phyloP scores from a whole-genome alignment of 2,113 vertebrate genomes.

The Fukomys damarensis region DNA sequence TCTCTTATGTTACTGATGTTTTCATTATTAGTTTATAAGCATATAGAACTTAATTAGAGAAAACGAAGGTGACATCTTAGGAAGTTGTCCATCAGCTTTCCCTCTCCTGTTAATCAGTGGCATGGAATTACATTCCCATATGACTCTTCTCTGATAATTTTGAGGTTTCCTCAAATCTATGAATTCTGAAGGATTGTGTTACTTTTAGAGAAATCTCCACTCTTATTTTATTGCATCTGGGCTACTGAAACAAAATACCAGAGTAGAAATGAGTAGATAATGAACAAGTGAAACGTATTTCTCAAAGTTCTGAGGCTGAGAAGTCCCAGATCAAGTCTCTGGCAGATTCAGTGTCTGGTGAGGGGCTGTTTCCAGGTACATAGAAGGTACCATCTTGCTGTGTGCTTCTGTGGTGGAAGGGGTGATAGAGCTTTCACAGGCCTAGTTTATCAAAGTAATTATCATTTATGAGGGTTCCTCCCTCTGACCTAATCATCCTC shows the following conservation, averaged over 20 bases:
- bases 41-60: not conserved
- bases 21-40: constrained; percentile 43
- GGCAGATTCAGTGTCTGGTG: not conserved
- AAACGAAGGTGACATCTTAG: not conserved
- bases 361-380: not conserved
- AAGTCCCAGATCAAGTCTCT: not conserved
- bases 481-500: not conserved
- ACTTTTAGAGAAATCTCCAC: not conserved
- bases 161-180: not conserved
- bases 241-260: not conserved
- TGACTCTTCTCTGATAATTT: not conserved
- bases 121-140: not conserved
- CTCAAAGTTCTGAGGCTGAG: not conserved
- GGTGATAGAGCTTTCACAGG: not conserved
- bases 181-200: not conserved
- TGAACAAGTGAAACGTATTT: not conserved
- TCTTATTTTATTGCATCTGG: not conserved
- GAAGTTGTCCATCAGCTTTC: not conserved
- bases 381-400: not conserved
- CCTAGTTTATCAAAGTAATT: not conserved
- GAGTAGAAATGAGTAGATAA: too few species aligned
- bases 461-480: not conserved
- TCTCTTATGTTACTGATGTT: not conserved
- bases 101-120: not conserved
- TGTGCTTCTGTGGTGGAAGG: too few species aligned